Evolutionary conservation across 2,888 invertebrate genomes (phyloP).

Genomic region (Incurvaria masculella): DNA sequence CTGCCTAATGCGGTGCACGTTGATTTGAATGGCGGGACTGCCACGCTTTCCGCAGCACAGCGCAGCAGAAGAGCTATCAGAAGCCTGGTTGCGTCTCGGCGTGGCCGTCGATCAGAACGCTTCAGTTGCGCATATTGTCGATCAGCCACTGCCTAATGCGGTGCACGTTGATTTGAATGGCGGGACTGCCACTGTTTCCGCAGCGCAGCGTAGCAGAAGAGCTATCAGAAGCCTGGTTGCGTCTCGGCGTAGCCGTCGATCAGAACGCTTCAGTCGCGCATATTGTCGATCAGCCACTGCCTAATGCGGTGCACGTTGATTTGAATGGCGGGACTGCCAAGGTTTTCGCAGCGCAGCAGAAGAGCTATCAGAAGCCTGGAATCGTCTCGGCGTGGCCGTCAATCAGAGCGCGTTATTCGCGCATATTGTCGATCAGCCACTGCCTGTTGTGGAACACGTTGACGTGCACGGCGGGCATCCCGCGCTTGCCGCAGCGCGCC

Average conservation of each 20-base stretch:
- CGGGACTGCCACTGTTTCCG: too few relatives aligned
- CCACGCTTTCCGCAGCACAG: slow-evolving; percentile 28
- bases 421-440: slow-evolving; percentile 28
- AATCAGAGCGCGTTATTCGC: background rate
- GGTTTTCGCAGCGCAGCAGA: slow-evolving; percentile 30
- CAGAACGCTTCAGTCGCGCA: background rate
- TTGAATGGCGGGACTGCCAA: slow-evolving; percentile 34
- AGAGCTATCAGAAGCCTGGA: too few relatives aligned
- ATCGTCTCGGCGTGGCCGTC: too few relatives aligned
- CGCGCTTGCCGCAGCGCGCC: slow-evolving; percentile 27
- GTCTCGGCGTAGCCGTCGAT: too few relatives aligned
- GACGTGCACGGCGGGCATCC: slow-evolving; percentile 37
- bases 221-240: too few relatives aligned
- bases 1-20: slow-evolving; percentile 31
- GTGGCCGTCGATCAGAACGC: too few relatives aligned
- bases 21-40: slow-evolving; percentile 38
- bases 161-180: too few relatives aligned
- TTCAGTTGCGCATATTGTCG: too few relatives aligned
- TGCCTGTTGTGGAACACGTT: slow-evolving; percentile 31
- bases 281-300: slow-evolving; percentile 30
- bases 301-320: slow-evolving; percentile 33
- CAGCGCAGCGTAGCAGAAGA: too few relatives aligned
- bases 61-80: too few relatives aligned
- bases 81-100: too few relatives aligned
- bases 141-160: too few relatives aligned